Evolutionary conservation across 2,797 vertebrate species (phyloP), one percentile per base, ranked within the genome.

Genomic region (Hyperoplus lanceolatus): DNA sequence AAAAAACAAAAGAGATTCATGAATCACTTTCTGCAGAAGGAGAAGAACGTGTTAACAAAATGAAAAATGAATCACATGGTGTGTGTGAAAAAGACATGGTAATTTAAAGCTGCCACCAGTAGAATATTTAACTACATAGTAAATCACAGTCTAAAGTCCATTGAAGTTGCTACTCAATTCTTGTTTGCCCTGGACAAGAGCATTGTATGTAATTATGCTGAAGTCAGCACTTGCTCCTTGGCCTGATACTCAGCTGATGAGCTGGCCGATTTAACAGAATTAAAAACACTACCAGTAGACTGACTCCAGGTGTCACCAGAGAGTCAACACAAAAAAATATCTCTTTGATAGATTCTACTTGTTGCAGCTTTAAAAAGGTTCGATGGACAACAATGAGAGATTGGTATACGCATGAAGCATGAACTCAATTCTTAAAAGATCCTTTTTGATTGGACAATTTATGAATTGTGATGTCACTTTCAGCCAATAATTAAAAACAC

Each of bases 81-180:
- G 84, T 77, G 88, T 29, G 29, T 29, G 29, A 29, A 84, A 79
- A 69, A 84, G 71, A 75, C 60, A 60, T 49, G 59, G 62, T 29
- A 9, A 55, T 80, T 89, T 74, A 88, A 94, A 91, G 83, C 88
- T 92, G 90, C 90, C 78, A 73, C 75, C 6, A 48, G 80, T 66
- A 62, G 69, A 83, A 64, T 15, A 59, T 66, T 50, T n/a, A 36
- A 18, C 36, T 36, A 8, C 5, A n/a, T 13, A 16, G 29, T 14
- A 49, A 46, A 51, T 36, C 39, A 51, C 42, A 66, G 74, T 51
- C 41, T 68, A 60, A 14, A 59, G 62, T 65, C 41, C 73, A 45
- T 36, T 0, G 0, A 29, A 53, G 38, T 21, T 13, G 3, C 42
- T 61, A n/a, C 10, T 46, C 18, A 56, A 64, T 36, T 41, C 15